Evolutionary conservation across 2,888 invertebrate species (phyloP).

Genomic region (Parnassius glacialis): DNA sequence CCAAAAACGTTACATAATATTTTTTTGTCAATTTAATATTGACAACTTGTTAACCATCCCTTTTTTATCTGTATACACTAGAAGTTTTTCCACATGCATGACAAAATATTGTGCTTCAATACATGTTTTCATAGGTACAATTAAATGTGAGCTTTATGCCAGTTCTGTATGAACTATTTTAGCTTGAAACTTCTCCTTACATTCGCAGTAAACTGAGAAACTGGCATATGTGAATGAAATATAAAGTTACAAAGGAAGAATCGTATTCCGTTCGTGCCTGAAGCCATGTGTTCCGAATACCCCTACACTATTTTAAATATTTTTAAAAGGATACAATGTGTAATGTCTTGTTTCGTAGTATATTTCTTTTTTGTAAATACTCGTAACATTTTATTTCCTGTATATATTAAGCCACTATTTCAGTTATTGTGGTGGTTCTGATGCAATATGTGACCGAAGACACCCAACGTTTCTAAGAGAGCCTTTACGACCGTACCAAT

Average conservation of each 20-base stretch:
- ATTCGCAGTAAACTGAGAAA: conserved; percentile 47
- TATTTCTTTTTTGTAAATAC: not conserved
- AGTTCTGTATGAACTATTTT: conserved; percentile 43
- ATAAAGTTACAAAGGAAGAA: conserved; percentile 68
- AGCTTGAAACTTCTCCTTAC: conserved; percentile 34
- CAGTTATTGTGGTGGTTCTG: conserved; percentile 27
- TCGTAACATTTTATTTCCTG: conserved; percentile 31
- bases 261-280: conserved; percentile 60
- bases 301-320: not conserved
- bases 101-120: conserved; percentile 8
- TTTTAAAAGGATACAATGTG: not conserved
- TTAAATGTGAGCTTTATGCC: conserved; percentile 47
- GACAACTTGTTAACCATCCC: conserved; percentile 8
- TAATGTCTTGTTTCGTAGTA: too few relatives aligned
- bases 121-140: not conserved
- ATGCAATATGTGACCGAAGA: conserved; percentile 25
- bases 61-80: conserved; percentile 7
- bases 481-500: conserved; percentile 55
- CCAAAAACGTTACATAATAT: conserved; percentile 3
- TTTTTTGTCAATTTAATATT: conserved; percentile 15
- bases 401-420: conserved; percentile 45
- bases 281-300: conserved; percentile 43
- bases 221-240: conserved; percentile 60
- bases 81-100: conserved; percentile 8
- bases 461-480: conserved; percentile 35